phyloP scores from a whole-genome alignment of 2,113 vertebrate genomes.

The Centropus bengalensis region DNA sequence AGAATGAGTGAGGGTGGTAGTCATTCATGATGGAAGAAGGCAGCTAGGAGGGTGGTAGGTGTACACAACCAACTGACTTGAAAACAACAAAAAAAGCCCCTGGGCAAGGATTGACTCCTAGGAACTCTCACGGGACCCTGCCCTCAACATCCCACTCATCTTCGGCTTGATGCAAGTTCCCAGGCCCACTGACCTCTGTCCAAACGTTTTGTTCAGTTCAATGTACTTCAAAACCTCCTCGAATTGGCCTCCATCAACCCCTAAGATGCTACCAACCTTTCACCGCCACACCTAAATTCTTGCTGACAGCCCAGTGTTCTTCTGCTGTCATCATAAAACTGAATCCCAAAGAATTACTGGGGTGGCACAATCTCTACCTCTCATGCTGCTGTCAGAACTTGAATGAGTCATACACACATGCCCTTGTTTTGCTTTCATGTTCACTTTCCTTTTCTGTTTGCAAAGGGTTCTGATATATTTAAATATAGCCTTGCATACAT shows the following conservation, averaged over 20 bases:
- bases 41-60: background rate
- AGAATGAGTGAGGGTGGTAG: background rate
- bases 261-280: background rate
- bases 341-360: background rate
- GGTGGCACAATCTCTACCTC: background rate
- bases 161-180: too few relatives aligned
- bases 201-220: background rate
- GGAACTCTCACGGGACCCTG: background rate
- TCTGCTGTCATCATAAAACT: background rate
- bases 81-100: background rate
- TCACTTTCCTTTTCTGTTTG: background rate
- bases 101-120: background rate
- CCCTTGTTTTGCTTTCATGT: background rate
- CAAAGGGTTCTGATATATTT: background rate
- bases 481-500: background rate
- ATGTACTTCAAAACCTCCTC: background rate
- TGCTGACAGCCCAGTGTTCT: background rate
- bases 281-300: background rate
- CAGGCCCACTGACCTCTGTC: background rate
- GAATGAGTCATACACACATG: background rate
- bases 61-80: background rate
- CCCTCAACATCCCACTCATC: background rate
- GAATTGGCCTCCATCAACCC: background rate
- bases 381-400: background rate
- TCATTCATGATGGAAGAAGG: fast-evolving